Percentiles rank a stretch among this genome's conserved stretches.
These are phyloP conservation scores for Argyra leucocephala DNA, from an alignment of 2,888 invertebrate species.

Conservation along the genomic window DNA sequence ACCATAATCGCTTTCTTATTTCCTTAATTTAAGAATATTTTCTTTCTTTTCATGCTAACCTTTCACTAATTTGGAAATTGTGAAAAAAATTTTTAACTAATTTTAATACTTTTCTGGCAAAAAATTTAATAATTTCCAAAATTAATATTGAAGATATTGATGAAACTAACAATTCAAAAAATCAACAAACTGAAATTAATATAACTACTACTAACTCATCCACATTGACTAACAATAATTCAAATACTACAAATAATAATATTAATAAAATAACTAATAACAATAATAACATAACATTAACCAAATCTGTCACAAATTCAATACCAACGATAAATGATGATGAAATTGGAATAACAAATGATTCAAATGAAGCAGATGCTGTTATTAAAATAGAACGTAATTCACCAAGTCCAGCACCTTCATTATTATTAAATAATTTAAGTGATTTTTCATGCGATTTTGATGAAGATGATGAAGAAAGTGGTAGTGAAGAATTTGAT, in stretches of 20 bases:
- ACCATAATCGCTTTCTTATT: no score
- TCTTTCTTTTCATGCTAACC: constrained; percentile 17
- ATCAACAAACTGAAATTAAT: not conserved
- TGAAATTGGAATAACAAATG: constrained; percentile 3
- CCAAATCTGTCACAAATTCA: constrained; percentile 15
- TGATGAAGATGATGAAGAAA: constrained; percentile 23
- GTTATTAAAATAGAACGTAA: constrained; percentile 23
- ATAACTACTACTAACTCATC: not conserved
- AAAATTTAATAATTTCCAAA: not conserved
- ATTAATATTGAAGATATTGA: not conserved
- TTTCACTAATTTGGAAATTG: no score
- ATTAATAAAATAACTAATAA: not conserved
- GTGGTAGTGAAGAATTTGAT: constrained; percentile 22
- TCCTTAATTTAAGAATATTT: not conserved
- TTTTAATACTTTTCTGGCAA: no score
- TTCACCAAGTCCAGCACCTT: constrained; percentile 20
- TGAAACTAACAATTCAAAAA: not conserved
- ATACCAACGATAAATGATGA: constrained; percentile 10
- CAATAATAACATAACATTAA: constrained; percentile 13
- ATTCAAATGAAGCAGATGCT: constrained; percentile 15
- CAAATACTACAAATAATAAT: constrained; percentile 13
- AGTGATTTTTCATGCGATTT: constrained; percentile 11
- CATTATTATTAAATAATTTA: constrained; percentile 13
- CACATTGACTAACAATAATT: constrained; percentile 14
- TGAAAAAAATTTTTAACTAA: not conserved